Percentiles rank a stretch among this genome's conserved stretches.
Evolutionary conservation across 64 coral and sea anemone genomes (phyloP).

Genomic region (Montipora sp.): DNA sequence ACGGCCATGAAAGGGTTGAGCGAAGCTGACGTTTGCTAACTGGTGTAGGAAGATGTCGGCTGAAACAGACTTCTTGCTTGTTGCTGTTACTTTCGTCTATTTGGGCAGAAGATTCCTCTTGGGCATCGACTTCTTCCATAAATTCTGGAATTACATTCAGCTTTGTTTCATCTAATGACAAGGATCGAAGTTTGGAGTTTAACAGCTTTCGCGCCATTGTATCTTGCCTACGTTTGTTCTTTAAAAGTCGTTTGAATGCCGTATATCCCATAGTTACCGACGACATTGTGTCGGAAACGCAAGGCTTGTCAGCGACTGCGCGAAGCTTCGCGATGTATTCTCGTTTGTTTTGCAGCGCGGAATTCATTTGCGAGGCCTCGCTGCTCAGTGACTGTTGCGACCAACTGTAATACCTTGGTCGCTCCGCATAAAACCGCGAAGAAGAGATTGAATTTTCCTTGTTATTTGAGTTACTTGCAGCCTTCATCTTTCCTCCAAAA

Average conservation of each 20-base stretch:
- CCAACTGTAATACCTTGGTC: neutral
- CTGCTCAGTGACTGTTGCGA: neutral
- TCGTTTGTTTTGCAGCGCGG: neutral
- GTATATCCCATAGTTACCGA: slow-evolving; percentile 42
- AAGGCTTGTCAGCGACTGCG: neutral
- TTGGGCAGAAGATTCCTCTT: neutral
- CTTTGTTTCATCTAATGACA: slow-evolving; percentile 1
- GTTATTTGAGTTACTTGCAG: neutral
- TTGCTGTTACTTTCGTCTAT: neutral
- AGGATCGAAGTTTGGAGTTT: neutral
- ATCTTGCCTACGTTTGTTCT: slow-evolving; percentile 18
- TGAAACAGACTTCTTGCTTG: neutral
- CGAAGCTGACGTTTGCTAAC: neutral
- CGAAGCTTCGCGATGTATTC: slow-evolving; percentile 15
- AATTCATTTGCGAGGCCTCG: neutral
- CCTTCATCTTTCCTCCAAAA: neutral
- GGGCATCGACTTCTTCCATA: neutral
- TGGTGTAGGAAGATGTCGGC: neutral
- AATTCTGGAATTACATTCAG: slow-evolving; percentile 16
- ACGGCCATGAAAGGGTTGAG: neutral
- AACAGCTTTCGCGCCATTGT: neutral
- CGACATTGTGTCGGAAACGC: slow-evolving; percentile 46
- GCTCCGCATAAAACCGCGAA: neutral
- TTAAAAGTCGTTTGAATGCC: slow-evolving; percentile 41
- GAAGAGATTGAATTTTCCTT: neutral